Evolutionary conservation across 1,140 invertebrate species (phyloP), one percentile per base, ranked within the genome.

Genomic region (Solenopsis invicta): DNA sequence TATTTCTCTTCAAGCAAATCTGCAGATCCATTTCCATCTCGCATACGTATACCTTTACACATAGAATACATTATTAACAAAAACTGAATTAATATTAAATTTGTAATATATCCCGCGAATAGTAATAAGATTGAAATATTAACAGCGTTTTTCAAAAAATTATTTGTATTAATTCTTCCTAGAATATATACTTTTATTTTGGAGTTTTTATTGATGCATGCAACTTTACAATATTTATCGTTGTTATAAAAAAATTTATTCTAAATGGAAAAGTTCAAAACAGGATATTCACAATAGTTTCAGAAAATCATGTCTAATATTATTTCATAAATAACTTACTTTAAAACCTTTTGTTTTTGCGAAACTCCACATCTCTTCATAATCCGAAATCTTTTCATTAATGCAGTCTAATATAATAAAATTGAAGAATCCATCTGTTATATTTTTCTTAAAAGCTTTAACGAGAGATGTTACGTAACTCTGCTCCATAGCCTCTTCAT

Each of bases 341-440:
- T 98, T 98, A 94, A 99, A 99, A 66, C 98, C 97, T 93, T 98
- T 97, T 74, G 97, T 97, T 93, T 98, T 98, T 8, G 98, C 98
- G 95, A 97, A 97, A 92, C 97, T 97, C 96, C 98, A 98, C 96
- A 99, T 98, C 92, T 99, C 98, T 89, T 98, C 97, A 94, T 98
- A 99, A 89, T 97, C 96, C 67, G 96, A 96, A 24, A 98, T 96
- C 92, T 97, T 97, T 87, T 98, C 97, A 94, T 98, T 98, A 5
- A 98, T 96, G 92, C 97, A 97, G 95, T 99, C 99, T 29, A 99
- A 96, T 93, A 99, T 98, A 84, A 99, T 97, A 94, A 99, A 99
- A 72, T 97, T 97, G 93, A 99, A 99, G 93, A 98, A 99, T 41
- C 98, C 98, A 95, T 99, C 98, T 54, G 97, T 97, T 9, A 99